Percentiles rank a stretch among this genome's conserved stretches.
These are phyloP conservation scores for Chymomyza amoena DNA, from an alignment of 2,888 invertebrate genomes.

Conservation along the genomic window DNA sequence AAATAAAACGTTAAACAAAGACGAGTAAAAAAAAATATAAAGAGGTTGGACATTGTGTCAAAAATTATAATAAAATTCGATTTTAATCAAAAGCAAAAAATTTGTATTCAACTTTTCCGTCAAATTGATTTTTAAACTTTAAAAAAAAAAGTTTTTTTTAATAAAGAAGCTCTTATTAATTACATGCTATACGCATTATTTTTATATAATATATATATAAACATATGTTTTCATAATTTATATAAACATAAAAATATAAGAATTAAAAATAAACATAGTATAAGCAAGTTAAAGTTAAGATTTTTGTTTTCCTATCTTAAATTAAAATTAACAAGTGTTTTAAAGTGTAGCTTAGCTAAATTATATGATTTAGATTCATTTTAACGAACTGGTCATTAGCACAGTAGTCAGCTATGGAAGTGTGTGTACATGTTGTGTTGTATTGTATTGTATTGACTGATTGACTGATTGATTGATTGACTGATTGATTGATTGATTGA, in stretches of 20 bases:
- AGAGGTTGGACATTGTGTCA: no score
- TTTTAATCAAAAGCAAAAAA: no score
- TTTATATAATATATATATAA: neutral
- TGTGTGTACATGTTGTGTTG: constrained; percentile 3
- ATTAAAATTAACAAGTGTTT: constrained; percentile 4
- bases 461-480: constrained; percentile 16
- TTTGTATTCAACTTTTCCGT: no score
- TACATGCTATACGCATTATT: no score
- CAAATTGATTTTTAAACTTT: no score
- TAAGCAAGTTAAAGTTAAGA: neutral
- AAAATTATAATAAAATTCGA: no score
- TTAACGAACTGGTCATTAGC: neutral
- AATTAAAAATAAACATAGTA: neutral
- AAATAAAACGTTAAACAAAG: no score
- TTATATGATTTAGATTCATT: neutral
- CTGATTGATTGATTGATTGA: no score
- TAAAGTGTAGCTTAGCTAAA: neutral
- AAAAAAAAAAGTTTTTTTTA: no score
- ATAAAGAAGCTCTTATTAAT: constrained; percentile 43
- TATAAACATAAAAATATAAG: constrained; percentile 4
- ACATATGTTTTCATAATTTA: constrained; percentile 11
- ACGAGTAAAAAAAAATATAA: no score
- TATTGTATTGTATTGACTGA: no score
- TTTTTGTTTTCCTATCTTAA: neutral
- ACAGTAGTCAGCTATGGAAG: no score